These are phyloP conservation scores for Eubasilissa regina DNA, from an alignment of 1,140 invertebrate species.

Conservation along the genomic window DNA sequence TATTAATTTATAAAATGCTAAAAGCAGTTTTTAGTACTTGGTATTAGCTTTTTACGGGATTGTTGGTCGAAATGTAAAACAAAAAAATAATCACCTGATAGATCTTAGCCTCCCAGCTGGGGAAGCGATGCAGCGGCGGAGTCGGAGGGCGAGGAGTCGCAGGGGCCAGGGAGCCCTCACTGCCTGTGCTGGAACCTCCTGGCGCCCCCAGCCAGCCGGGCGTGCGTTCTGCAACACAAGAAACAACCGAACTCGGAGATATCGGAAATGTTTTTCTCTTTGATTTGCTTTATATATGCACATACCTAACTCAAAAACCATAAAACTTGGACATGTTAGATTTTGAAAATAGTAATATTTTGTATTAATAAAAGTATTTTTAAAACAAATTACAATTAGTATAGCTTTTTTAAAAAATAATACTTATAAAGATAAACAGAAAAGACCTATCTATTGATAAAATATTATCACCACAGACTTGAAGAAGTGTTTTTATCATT, in stretches of 20 bases:
- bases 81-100: conserved; percentile 79
- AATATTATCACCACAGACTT: background rate
- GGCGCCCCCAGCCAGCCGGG: conserved; percentile 69
- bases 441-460: background rate
- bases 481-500: no score
- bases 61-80: no score
- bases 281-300: no score
- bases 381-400: background rate
- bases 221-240: conserved; percentile 64
- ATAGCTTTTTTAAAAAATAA: background rate
- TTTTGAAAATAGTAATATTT: no score
- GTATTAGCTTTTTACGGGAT: no score
- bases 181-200: conserved; percentile 71
- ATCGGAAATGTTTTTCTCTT: no score
- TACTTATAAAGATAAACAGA: background rate
- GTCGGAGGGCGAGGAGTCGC: conserved; percentile 81
- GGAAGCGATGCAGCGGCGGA: conserved; percentile 90
- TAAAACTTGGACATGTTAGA: no score
- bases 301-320: no score
- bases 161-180: conserved; percentile 66
- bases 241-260: no score
- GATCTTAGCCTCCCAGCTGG: conserved; percentile 95
- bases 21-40: no score
- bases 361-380: no score
- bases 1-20: no score